Conservation (phyloP, 2,113 vertebrate genomes). For the Lipotes vexillifer region DNA sequence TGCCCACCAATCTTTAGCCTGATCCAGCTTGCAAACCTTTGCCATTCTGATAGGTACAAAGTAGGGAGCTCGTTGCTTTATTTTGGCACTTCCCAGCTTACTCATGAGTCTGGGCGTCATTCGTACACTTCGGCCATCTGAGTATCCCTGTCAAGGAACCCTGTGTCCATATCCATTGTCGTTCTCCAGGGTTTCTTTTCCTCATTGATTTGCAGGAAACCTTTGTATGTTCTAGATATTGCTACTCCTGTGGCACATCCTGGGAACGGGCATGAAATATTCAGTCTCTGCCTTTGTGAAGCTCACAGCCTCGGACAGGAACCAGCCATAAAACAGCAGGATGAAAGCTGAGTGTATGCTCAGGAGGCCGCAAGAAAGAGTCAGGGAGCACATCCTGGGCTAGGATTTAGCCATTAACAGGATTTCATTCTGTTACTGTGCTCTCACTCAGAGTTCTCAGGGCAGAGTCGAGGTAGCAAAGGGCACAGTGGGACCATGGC, state of each 20-base stretch:
- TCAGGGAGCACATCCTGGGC: not conserved
- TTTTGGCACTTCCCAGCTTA: not conserved
- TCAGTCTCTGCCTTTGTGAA: not conserved
- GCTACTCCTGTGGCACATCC: not conserved
- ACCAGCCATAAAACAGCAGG: not conserved
- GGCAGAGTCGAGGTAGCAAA: not conserved
- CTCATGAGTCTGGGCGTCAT: too few species aligned
- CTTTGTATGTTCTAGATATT: not conserved
- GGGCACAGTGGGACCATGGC: fast-evolving
- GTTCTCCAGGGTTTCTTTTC: not conserved
- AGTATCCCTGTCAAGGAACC: not conserved
- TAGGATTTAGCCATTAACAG: not conserved
- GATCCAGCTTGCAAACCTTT: not conserved
- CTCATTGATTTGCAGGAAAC: not conserved
- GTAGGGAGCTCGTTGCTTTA: not conserved
- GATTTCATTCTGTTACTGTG: not conserved
- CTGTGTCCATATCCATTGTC: not conserved
- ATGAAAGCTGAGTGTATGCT: not conserved
- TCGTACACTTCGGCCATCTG: not conserved
- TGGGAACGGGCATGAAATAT: not conserved
- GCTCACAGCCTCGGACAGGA: not conserved
- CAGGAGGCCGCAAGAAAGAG: not conserved
- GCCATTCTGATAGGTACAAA: not conserved
- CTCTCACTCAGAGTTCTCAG: not conserved
- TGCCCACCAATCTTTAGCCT: not conserved